These are phyloP conservation scores for Argyresthia goedartella DNA, from an alignment of 2,888 invertebrate species.

Conservation along the genomic window DNA sequence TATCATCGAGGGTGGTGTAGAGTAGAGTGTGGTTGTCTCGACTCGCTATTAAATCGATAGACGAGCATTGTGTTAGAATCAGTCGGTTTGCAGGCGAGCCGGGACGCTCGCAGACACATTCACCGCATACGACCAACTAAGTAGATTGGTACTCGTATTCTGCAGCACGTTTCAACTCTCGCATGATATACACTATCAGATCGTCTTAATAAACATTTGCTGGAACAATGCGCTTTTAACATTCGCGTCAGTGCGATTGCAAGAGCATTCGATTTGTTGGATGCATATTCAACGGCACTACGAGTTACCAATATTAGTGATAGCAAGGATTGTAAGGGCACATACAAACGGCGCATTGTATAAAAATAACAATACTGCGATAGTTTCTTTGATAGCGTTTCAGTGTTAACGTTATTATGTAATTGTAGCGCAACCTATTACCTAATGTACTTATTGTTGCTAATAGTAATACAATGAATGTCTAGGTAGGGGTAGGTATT, in stretches of 20 bases:
- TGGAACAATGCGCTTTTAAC: slow-evolving; percentile 58
- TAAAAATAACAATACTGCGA: slow-evolving; percentile 2
- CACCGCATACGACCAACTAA: background rate
- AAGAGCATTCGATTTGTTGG: slow-evolving; percentile 27
- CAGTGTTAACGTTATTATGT: background rate
- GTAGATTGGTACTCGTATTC: slow-evolving; percentile 27
- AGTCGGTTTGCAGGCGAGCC: background rate
- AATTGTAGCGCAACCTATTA: too few species aligned
- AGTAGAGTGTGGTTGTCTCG: too few species aligned
- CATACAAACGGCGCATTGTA: slow-evolving; percentile 2
- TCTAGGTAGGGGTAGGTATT: too few species aligned
- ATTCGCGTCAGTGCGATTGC: slow-evolving; percentile 33
- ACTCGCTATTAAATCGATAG: too few species aligned
- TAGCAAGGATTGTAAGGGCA: background rate
- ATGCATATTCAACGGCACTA: slow-evolving; percentile 8
- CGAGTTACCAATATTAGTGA: background rate
- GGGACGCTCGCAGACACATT: background rate
- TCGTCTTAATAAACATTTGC: slow-evolving; percentile 67
- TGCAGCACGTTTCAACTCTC: slow-evolving; percentile 53
- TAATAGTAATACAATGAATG: too few species aligned
- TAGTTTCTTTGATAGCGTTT: background rate
- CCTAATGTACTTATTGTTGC: too few species aligned
- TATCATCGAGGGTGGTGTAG: too few species aligned
- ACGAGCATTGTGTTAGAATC: background rate
- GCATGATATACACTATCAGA: slow-evolving; percentile 57